Conservation (phyloP, 1,140 invertebrate genomes). For the Drosophila arizonae region DNA sequence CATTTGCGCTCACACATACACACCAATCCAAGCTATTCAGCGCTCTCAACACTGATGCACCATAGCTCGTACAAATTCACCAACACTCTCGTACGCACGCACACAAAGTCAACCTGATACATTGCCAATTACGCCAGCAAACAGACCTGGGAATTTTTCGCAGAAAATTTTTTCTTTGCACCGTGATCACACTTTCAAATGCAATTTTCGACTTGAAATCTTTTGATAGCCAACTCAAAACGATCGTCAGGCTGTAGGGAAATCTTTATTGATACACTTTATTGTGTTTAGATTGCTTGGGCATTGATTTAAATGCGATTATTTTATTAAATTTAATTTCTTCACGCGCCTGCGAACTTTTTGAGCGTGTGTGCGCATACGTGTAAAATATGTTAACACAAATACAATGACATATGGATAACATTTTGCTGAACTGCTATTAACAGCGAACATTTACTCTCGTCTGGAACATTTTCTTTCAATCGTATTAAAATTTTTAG, state of each 20-base stretch:
- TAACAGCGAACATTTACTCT: constrained; percentile 13
- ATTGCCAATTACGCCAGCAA: constrained; percentile 55
- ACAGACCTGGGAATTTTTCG: constrained; percentile 79
- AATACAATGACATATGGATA: constrained; percentile 20
- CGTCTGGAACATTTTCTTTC: neutral
- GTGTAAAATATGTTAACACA: constrained; percentile 33
- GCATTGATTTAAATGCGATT: constrained; percentile 70
- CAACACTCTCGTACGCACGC: constrained; percentile 17
- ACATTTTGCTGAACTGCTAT: constrained; percentile 50
- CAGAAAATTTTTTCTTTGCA: constrained; percentile 67
- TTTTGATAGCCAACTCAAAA: constrained; percentile 46
- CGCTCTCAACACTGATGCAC: constrained; percentile 38
- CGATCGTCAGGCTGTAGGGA: constrained; percentile 50
- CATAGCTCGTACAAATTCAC: constrained; percentile 12
- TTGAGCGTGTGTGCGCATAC: constrained; percentile 51
- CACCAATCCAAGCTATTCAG: constrained; percentile 29
- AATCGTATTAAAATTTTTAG: neutral
- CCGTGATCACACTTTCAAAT: constrained; percentile 70
- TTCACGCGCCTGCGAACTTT: constrained; percentile 41
- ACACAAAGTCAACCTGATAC: constrained; percentile 41
- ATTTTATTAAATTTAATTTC: constrained; percentile 64
- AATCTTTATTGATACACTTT: constrained; percentile 60
- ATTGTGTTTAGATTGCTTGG: constrained; percentile 57
- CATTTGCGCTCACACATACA: constrained; percentile 34
- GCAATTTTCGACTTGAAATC: constrained; percentile 59